Evolutionary conservation across 2,888 invertebrate genomes (phyloP), one percentile per base, ranked within the genome.

Genomic region (Acronicta leporina): DNA sequence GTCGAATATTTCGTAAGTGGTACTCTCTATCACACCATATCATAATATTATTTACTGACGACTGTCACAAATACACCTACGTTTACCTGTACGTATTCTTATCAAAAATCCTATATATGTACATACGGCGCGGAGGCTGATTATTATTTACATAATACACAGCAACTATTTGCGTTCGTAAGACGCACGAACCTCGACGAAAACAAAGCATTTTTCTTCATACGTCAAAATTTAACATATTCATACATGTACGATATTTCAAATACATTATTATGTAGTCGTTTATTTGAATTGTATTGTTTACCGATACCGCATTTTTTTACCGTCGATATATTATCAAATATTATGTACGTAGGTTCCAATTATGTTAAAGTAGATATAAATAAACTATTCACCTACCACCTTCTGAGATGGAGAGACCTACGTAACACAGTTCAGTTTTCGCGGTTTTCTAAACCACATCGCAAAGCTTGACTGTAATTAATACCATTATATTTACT

Each of bases 1-100:
- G 83, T 87, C 9, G 90, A 91, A 64, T 94, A 93, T 75, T 94
- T 94, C 67, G 94, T 94, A 83, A 92, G 93, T 90, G 14, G 16
- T 38, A 50, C 53, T 51, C 30, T 16, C 40, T 58, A 62, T 27
- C 50, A 45, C 40, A 10, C 60, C 35, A 51, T 46, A 54, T 54
- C 35, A 44, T 41, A 25, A 35, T 35, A 38, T 41, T 59, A 42
- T 60, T 65, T 65, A 58, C 56, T 30, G 52, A 33, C 40, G 49
- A 43, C 52, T 51, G 42, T 57, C 62, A 64, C 50, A 67, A 52
- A 73, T 48, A 50, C 50, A n/a, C n/a, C n/a, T n/a, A n/a, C n/a
- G n/a, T n/a, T n/a, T 60, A 56, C 53, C 44, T 63, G 42, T 45
- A 53, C 52, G 44, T 49, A 46, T 52, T 75, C 64, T 79, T 77